Percentiles rank a stretch among this genome's conserved stretches.
Conservation (phyloP, 2,113 vertebrate species). For the Pseudopipra pipra region DNA sequence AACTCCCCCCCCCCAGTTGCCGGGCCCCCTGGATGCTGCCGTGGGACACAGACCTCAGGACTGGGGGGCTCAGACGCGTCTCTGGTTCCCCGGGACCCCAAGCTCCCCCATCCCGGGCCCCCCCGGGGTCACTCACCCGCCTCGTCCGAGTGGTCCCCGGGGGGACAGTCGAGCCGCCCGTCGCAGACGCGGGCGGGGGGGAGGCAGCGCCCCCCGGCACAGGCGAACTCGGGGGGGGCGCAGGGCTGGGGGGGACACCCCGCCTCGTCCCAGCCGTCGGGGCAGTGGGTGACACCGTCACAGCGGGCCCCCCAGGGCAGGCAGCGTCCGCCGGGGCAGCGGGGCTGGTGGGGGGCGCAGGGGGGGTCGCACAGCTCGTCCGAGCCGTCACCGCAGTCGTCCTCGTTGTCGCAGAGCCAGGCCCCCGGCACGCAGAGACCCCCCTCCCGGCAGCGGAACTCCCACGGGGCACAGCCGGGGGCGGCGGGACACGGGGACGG, state of each 20-base stretch:
- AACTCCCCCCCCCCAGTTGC: too few species aligned
- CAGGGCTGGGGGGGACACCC: conserved; percentile 75
- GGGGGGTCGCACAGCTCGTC: conserved; percentile 82
- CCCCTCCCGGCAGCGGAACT: conserved; percentile 71
- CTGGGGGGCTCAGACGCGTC: neutral
- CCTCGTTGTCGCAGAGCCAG: conserved; percentile 91
- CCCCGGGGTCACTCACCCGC: neutral
- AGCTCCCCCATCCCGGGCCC: neutral
- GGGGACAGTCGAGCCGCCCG: conserved; percentile 80
- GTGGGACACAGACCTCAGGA: too few species aligned
- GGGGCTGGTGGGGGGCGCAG: conserved; percentile 75
- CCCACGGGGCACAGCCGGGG: conserved; percentile 67
- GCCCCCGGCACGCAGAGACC: conserved; percentile 81
- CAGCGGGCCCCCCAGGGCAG: conserved; percentile 78
- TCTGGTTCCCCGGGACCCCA: neutral
- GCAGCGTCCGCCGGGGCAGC: conserved; percentile 79
- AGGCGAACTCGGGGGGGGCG: conserved; percentile 74
- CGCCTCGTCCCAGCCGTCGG: conserved; percentile 83
- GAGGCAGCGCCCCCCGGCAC: conserved; percentile 79
- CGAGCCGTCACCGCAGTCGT: conserved; percentile 87
- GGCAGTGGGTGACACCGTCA: conserved; percentile 82
- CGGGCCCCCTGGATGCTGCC: too few species aligned
- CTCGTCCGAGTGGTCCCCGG: conserved; percentile 76
- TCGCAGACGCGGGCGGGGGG: conserved; percentile 78
- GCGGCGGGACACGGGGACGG: neutral